Base-by-base conservation (phyloP, 1,140 invertebrate species). In the Conus ventricosus region DNA sequence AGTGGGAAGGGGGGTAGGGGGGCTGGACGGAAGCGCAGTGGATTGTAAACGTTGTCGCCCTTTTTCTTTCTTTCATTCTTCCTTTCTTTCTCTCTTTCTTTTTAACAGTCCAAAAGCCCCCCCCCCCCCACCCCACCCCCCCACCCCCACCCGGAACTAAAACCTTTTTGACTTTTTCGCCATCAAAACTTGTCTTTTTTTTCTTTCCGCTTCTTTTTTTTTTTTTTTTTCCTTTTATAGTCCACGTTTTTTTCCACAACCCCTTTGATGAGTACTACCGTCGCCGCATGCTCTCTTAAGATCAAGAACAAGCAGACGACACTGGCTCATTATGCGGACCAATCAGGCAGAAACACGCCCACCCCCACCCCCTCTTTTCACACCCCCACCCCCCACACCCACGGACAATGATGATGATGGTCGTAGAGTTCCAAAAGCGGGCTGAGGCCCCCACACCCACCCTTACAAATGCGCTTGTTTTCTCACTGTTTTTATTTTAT, bases 271-370 rank as follows among this genome's bases (percentile, higher is more conserved):
- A 71, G 67, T 23, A 23, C 11, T 23, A 71, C 23, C 13, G 6
- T 11, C 67, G 20, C 67, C 20, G 17, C 23, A 20, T 6, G 8
- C 17, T 51, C 80, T 51, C 39, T 81, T 81, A 6, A 81, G 54
- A 81, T 81, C 80, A 81, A 15, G 23, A n/a, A 81, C 27, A 81
- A 81, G 80, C 80, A 81, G 80, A 81, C 39, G 80, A 81, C 17
- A 81, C 67, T 53, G 15, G 80, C 80, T 81, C 51, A 81, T 81
- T 81, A 81, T 81, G 5, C 51, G 51, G 20, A 53, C 80, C 80
- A 81, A 81, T 81, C 80, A 81, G 27, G 80, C 80, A 53, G 80
- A 81, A 81, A 81, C 80, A 55, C 27, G 51, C 10, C 51, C 7
- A 7, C 76, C 25, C 25, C 25, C 76, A 27, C 76, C n/a, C n/a